Evolutionary conservation across 2,888 invertebrate genomes (phyloP).

Genomic region (Folsomia candida): DNA sequence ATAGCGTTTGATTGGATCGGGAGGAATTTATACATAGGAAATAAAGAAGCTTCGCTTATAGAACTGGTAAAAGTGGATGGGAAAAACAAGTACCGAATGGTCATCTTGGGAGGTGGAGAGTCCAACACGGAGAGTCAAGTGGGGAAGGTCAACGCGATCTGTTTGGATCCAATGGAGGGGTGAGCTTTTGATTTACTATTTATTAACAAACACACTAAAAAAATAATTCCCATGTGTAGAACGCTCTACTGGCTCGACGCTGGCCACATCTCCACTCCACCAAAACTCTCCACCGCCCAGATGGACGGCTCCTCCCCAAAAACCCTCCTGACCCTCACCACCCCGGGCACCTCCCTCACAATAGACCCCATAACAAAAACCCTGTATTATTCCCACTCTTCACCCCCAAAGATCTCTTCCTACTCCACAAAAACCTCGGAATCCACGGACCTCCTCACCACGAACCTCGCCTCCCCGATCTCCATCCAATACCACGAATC

Average conservation of each 20-base stretch:
- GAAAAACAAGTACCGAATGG: constrained; percentile 75
- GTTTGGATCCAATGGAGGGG: constrained; percentile 93
- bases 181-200: constrained; percentile 77
- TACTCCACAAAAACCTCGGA: constrained; percentile 63
- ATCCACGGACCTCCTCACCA: constrained; percentile 64
- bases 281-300: constrained; percentile 75
- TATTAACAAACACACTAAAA: background rate
- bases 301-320: constrained; percentile 86
- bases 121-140: constrained; percentile 53
- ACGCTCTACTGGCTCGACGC: constrained; percentile 95
- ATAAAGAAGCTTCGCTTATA: constrained; percentile 82
- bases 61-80: constrained; percentile 85
- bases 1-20: constrained; percentile 97
- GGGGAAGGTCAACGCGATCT: constrained; percentile 64
- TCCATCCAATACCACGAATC: constrained; percentile 79
- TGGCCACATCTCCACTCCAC: constrained; percentile 81
- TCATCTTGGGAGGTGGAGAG: constrained; percentile 85
- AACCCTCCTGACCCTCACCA: constrained; percentile 68
- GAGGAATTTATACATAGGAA: constrained; percentile 88
- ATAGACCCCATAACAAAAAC: constrained; percentile 69
- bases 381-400: constrained; percentile 82
- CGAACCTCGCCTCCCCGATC: constrained; percentile 70
- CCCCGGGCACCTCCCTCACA: constrained; percentile 72
- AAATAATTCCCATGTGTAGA: constrained; percentile 55
- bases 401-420: constrained; percentile 61